These are phyloP conservation scores for Ameiurus melas DNA, from an alignment of 2,113 vertebrate species.

Conservation along the genomic window DNA sequence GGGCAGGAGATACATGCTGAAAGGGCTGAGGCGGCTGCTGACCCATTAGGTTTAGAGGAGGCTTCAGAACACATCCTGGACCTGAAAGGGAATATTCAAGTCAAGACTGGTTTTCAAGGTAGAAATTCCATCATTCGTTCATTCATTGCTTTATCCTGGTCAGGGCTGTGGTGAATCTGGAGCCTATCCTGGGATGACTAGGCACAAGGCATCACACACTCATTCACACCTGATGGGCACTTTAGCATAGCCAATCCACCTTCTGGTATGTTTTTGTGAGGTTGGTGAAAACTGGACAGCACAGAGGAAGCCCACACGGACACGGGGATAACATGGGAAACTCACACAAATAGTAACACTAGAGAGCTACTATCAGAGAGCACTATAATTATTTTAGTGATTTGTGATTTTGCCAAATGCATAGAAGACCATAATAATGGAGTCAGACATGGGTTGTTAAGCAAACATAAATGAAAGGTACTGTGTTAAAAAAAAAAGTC, in stretches of 20 bases:
- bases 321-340: background rate
- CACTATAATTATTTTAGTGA: too few relatives aligned
- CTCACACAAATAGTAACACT: background rate
- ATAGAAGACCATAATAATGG: too few relatives aligned
- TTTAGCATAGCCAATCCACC: background rate
- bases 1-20: constrained; percentile 71
- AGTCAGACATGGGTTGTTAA: too few relatives aligned
- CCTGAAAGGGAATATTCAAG: constrained; percentile 53
- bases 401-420: too few relatives aligned
- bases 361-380: too few relatives aligned
- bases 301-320: background rate
- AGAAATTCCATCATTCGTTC: background rate
- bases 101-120: background rate
- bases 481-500: too few relatives aligned
- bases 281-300: background rate
- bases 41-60: constrained; percentile 75
- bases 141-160: background rate
- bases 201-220: background rate
- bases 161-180: background rate
- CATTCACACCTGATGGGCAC: background rate
- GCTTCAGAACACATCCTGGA: constrained; percentile 72
- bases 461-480: too few relatives aligned
- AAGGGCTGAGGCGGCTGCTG: constrained; percentile 70
- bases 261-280: background rate
- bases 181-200: background rate